A percentile compares a stretch with the other conserved stretches of the same genome.
phyloP scores from a whole-genome alignment of 2,888 invertebrate species.

The Bombylius discolor region DNA sequence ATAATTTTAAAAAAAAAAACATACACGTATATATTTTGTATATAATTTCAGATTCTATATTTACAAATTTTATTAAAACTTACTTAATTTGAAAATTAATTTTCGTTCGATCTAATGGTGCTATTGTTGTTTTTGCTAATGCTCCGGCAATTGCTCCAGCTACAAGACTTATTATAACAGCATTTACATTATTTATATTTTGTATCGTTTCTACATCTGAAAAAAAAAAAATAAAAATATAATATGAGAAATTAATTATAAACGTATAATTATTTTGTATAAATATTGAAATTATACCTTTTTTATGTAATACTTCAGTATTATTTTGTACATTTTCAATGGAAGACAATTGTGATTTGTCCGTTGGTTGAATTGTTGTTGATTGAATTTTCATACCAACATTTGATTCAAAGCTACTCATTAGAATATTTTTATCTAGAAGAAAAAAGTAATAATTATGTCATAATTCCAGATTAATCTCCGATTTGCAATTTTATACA shows the following conservation, averaged over 20 bases:
- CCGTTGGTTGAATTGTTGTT: neutral
- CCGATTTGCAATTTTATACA: no score
- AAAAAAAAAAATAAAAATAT: neutral
- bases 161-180: conserved; percentile 66
- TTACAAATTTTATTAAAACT: conserved; percentile 11
- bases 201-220: neutral
- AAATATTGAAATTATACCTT: neutral
- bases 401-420: neutral
- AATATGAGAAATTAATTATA: neutral
- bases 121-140: conserved; percentile 88
- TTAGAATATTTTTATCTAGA: neutral
- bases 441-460: neutral
- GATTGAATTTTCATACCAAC: neutral
- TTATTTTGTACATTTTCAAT: neutral
- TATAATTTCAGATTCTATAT: no score
- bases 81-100: conserved; percentile 91
- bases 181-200: conserved; percentile 39
- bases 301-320: neutral
- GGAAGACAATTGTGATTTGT: neutral
- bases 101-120: conserved; percentile 94
- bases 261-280: no score
- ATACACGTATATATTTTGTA: neutral
- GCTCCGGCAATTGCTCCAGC: conserved; percentile 93
- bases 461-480: no score
- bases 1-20: neutral